Conservation (phyloP, 2,113 vertebrate genomes). For the Siniperca knerii region DNA sequence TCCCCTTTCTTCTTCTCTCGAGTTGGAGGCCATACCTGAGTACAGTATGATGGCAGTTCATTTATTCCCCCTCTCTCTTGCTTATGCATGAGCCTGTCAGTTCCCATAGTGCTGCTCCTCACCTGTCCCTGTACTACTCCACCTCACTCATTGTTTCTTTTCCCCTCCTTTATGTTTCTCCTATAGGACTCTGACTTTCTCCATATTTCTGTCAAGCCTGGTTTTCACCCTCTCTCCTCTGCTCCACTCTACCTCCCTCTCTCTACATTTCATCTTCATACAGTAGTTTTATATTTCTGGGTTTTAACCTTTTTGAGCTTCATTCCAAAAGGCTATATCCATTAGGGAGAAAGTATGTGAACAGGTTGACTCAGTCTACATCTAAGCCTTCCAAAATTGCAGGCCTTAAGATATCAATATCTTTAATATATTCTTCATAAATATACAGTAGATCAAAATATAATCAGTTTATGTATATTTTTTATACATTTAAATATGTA, state of each 20-base stretch:
- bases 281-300: slow-evolving; percentile 20
- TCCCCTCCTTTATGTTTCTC: slow-evolving; percentile 23
- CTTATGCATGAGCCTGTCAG: slow-evolving; percentile 60
- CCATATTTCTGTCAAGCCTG: slow-evolving; percentile 31
- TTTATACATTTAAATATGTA: not conserved
- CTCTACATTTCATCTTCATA: slow-evolving; percentile 23
- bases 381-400: not conserved
- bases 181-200: slow-evolving; percentile 23
- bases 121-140: slow-evolving; percentile 27
- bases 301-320: slow-evolving; percentile 6
- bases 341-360: no score
- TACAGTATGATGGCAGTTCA: slow-evolving; percentile 44
- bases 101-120: slow-evolving; percentile 36
- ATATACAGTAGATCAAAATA: not conserved
- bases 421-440: not conserved
- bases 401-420: not conserved
- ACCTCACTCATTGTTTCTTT: slow-evolving; percentile 32
- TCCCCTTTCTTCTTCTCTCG: slow-evolving; percentile 28
- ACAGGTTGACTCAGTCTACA: not conserved
- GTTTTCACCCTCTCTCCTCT: slow-evolving; percentile 17
- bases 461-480: not conserved
- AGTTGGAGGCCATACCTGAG: slow-evolving; percentile 53
- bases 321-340: no score
- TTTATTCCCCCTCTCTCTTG: slow-evolving; percentile 33
- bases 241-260: not conserved